Evolutionary conservation across 2,797 vertebrate species (phyloP).

Genomic region (Anolis apletophallus): DNA sequence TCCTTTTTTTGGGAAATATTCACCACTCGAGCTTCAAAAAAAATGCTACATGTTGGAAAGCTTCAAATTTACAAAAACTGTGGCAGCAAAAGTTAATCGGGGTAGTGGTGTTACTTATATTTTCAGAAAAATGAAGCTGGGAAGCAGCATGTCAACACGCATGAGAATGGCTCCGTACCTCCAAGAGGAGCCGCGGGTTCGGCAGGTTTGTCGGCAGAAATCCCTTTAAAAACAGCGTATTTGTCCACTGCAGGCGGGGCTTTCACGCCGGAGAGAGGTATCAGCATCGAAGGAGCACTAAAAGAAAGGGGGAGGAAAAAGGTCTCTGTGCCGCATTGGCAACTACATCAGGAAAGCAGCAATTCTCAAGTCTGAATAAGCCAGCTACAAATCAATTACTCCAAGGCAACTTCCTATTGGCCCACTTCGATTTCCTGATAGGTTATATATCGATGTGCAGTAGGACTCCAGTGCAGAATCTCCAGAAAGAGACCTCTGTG

Average conservation of each 20-base stretch:
- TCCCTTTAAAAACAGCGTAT: slow-evolving; percentile 95
- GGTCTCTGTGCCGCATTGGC: slow-evolving; percentile 30
- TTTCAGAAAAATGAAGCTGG: not conserved
- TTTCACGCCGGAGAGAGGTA: slow-evolving; percentile 90
- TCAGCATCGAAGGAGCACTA: slow-evolving; percentile 89
- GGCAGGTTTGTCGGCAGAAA: slow-evolving; percentile 86
- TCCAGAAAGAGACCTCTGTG: too few relatives aligned
- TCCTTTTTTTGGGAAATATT: too few relatives aligned
- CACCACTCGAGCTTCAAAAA: too few relatives aligned
- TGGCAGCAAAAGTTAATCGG: too few relatives aligned
- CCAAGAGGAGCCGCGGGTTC: slow-evolving; percentile 83
- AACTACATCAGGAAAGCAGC: not conserved
- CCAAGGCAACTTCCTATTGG: too few relatives aligned
- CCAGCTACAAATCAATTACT: not conserved
- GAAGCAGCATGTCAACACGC: not conserved
- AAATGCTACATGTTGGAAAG: too few relatives aligned
- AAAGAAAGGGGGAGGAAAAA: slow-evolving; percentile 55
- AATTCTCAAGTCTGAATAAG: not conserved
- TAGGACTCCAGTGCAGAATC: too few relatives aligned
- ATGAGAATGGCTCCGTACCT: slow-evolving; percentile 81
- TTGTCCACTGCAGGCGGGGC: slow-evolving; percentile 85
- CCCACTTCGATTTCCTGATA: too few relatives aligned
- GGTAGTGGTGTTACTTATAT: too few relatives aligned
- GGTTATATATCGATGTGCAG: too few relatives aligned
- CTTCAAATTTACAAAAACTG: too few relatives aligned